Base-by-base conservation (phyloP, 2,797 vertebrate species). In the Euphonia xanthogaster region DNA sequence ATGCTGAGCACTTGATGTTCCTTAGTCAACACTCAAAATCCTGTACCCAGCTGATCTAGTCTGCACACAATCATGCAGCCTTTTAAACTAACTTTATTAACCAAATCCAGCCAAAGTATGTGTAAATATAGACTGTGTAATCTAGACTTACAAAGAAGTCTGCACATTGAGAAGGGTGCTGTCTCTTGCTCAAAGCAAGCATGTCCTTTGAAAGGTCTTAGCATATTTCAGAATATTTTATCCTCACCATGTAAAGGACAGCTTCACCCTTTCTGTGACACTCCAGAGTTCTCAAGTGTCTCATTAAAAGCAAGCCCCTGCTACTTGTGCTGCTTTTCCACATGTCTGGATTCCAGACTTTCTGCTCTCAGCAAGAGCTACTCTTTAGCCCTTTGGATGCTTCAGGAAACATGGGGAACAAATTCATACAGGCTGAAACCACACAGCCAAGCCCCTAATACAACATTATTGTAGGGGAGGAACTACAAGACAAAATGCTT, bases 121-220 rank as follows among this genome's bases (percentile, higher is more conserved):
- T 70, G 81, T 40, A 93, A 96, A 94, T 68, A 93, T 1, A 96
- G 84, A 79, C 84, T 77, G 78, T 71, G 65, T 77, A 96, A 95
- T 82, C 88, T 89, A 58, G 68, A 58, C 17, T 73, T 74, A 47
- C 1, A 71, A 55, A 84, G 81, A 67, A 70, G 70, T 71, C 72
- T 91, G 72, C 60, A 37, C 54, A 15, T 2, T 40, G 61, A 85
- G 57, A 71, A 83, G 23, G 33, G 28, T 40, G 50, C 72, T 77
- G 57, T n/a, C 80, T 53, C 35, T 51, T 44, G 35, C 79, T 35
- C 66, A 60, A 23, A 57, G 79, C 51, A 86, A 86, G n/a, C 50
- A 67, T 1, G 6, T 48, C 63, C 79, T 86, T 87, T 53, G 37
- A 42, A 76, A 80, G 50, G 57, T 51, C 68, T 88, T 83, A 40